Percentiles rank a stretch among this genome's conserved stretches.
Conservation (phyloP, 2,888 invertebrate genomes). For the Adelphocoris suturalis region DNA sequence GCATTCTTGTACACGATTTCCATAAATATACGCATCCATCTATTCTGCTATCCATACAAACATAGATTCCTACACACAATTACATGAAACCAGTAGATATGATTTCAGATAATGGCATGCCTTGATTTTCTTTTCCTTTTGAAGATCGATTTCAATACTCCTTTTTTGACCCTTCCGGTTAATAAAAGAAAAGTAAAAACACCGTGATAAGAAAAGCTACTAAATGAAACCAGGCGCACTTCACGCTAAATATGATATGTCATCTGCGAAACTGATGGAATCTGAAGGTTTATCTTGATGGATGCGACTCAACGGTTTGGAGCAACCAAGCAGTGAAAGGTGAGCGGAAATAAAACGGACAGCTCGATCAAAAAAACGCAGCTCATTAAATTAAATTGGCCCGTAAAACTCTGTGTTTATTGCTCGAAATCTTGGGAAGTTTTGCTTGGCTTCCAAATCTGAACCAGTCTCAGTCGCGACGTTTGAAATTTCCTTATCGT, state of each 20-base stretch:
- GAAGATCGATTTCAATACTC: too few species aligned
- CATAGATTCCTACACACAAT: too few species aligned
- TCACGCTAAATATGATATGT: background rate
- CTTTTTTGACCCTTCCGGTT: too few species aligned
- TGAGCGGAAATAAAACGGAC: background rate
- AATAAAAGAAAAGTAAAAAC: too few species aligned
- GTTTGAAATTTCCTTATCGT: conserved; percentile 13
- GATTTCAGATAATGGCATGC: too few species aligned
- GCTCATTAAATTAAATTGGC: conserved; percentile 31
- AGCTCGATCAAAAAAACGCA: background rate
- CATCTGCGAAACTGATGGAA: background rate
- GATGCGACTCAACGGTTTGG: background rate
- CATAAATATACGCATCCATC: too few species aligned
- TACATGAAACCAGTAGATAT: too few species aligned
- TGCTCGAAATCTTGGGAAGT: conserved; percentile 10
- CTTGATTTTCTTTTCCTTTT: too few species aligned
- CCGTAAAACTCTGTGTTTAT: conserved; percentile 13
- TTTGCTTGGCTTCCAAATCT: conserved; percentile 4
- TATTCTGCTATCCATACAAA: too few species aligned
- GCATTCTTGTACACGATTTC: too few species aligned
- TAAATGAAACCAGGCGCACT: too few species aligned
- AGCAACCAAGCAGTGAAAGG: background rate
- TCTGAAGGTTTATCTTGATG: background rate
- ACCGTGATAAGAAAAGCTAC: too few species aligned
- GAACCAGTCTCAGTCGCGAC: background rate